These are phyloP conservation scores for Rattus rattus DNA, from an alignment of 2,113 vertebrate genomes.

Conservation along the genomic window DNA sequence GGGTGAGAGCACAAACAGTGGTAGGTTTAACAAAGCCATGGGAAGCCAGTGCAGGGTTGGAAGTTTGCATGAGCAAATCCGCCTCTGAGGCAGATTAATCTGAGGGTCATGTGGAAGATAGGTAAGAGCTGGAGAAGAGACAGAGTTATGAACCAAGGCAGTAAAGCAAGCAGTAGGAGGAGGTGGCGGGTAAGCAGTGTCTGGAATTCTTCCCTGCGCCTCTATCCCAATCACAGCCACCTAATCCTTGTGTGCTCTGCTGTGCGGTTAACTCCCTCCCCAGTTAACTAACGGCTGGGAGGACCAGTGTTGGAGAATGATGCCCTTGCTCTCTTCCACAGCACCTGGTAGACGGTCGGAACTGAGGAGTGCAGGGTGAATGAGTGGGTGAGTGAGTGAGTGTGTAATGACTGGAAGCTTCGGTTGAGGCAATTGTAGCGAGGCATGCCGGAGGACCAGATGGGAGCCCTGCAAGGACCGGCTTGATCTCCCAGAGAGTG, in stretches of 20 bases:
- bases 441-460: not conserved
- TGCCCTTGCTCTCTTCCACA: not conserved
- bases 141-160: not conserved
- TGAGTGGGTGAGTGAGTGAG: not conserved
- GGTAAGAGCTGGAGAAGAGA: not conserved
- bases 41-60: not conserved
- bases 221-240: not conserved
- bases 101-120: not conserved
- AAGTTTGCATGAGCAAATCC: constrained; percentile 31
- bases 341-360: not conserved
- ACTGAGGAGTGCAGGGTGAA: not conserved
- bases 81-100: constrained; percentile 55
- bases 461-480: not conserved
- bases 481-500: not conserved
- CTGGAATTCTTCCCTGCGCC: not conserved
- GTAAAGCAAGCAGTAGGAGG: not conserved
- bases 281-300: not conserved
- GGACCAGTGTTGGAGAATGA: not conserved
- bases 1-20: constrained; percentile 52
- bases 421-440: not conserved
- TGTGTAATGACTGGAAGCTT: not conserved
- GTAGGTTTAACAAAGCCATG: not conserved
- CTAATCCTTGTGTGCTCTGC: not conserved
- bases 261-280: not conserved
- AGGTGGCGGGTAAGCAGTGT: not conserved